phyloP scores from a whole-genome alignment of 2,113 vertebrate species.

The Acanthochromis polyacanthus region DNA sequence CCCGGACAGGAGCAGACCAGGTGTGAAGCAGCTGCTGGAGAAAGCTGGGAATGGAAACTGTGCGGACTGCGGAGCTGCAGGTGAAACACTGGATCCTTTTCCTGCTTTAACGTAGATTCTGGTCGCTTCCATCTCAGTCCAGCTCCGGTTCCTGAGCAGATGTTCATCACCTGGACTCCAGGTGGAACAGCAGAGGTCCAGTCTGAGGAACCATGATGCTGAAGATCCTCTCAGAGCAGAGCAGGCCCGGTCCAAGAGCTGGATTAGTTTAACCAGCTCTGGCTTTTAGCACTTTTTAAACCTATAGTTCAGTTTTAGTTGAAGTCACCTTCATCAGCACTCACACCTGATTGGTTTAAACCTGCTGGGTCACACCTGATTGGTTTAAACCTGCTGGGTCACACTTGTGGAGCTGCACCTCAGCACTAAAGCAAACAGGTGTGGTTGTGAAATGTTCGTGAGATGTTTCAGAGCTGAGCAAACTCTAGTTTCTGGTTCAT shows the following conservation, averaged over 20 bases:
- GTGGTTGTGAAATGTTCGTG: not conserved
- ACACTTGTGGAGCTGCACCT: not conserved
- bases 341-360: constrained; percentile 16
- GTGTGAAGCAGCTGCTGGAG: constrained; percentile 82
- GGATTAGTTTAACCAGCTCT: not conserved
- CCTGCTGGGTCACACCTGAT: not conserved
- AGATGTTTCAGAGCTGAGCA: not conserved
- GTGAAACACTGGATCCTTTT: constrained; percentile 61
- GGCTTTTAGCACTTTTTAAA: too few species aligned
- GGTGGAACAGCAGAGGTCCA: not conserved
- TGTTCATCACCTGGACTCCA: too few species aligned
- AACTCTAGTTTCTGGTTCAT: not conserved
- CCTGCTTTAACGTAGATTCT: not conserved
- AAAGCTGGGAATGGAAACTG: constrained; percentile 87
- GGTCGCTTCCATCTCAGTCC: not conserved
- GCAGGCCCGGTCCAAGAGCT: not conserved
- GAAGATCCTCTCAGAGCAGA: too few species aligned
- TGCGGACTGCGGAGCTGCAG: constrained; percentile 89
- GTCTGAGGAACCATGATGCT: not conserved
- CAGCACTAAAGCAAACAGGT: constrained; percentile 3
- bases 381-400: too few species aligned
- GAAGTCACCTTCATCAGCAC: not conserved
- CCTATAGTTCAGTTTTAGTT: not conserved
- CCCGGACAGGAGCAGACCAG: constrained; percentile 79
- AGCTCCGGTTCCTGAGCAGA: too few species aligned